Base-by-base conservation (phyloP, 2,113 vertebrate genomes). In the Lasiurus borealis region DNA sequence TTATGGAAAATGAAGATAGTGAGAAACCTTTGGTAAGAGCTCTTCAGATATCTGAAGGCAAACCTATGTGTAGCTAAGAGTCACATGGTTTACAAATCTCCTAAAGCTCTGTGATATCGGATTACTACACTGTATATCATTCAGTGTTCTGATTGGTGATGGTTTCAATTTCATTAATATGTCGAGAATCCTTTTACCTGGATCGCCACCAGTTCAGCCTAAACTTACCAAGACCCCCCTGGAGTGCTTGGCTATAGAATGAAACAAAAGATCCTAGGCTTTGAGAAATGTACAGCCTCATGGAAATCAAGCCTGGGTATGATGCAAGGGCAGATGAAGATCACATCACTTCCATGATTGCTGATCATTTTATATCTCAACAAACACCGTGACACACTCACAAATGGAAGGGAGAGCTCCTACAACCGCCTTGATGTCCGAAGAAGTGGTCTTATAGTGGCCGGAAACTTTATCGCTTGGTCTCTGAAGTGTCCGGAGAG, bases 371-470 rank as follows among this genome's bases (percentile, higher is more conserved):
- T 40, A 62, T 82, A 87, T 75, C 29, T 71, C 34, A 36, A 69
- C 50, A 72, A n/a, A 29, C 27, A 34, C 40, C 1, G 9, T 29
- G 34, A 46, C 88, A 59, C 80, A 98, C 98, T 98, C 96, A 99
- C 99, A 96, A 8, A 94, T 44, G 86, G 97, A 14, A 57, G 97
- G 73, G 14, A 78, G 75, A 54, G 89, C 96, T 27, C 98, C 98
- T 2, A 98, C 94, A 21, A 96, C 90, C 1, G 98, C 98, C 40
- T 93, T 98, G 52, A 99, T 98, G 76, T 98, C 91, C 68, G 99
- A 99, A 54, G 98, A 99, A 3, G 98, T 97, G 94, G 98, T 99
- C 69, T 68, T 88, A 88, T 99, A 99, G 93, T 97, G 87, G 48
- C 97, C 62, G 92, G 98, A 97, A 25, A 94, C 96, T 9, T 10